Evolutionary conservation across 1,140 invertebrate genomes (phyloP), one percentile per base, ranked within the genome.

Genomic region (Drosophila funebris): DNA sequence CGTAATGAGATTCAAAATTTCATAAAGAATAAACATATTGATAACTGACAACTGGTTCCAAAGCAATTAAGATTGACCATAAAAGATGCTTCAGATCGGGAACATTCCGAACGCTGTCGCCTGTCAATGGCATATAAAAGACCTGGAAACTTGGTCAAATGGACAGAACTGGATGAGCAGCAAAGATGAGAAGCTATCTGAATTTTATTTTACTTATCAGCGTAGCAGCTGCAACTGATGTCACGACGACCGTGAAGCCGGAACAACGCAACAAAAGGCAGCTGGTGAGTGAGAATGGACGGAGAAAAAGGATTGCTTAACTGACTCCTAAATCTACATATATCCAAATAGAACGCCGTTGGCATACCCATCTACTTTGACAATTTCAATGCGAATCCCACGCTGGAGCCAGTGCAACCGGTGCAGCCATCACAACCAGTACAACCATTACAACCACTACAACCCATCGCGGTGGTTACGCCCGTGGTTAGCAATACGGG

Each of bases 321-420:
- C 4, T 18, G n/a, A 29, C 5, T 11, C 16, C 11, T 5, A 33
- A 41, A 13, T 62, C 16, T 57, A 7, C n/a, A n/a, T 3, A 22
- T 29, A 50, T 1, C 5, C 20, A 20, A 62, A 29, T 46, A 78
- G 66, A 9, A 27, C 31, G 46, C 52, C 9, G 37, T 66, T 8
- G 64, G 27, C 11, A 78, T 60, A 11, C 83, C 83, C 41, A 68
- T 88, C 0, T 88, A 73, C 60, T 88, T 64, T 39, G 83, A 88
- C 9, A 73, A 69, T 0, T 9, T 69, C 1, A 79, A 76, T 29
- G 62, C 48, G 27, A 69, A 60, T 31, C 36, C 43, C 52, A 0
- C 22, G 5, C 9, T 53, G 13, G 53, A 67, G 18, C 68, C 46
- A 0, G 43, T 64, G 18, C 75, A 63, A 7, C 43, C 60, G 0